Percentiles rank a stretch among this genome's conserved stretches.
phyloP scores from a whole-genome alignment of 2,113 vertebrate genomes.

The Pitta sordida region DNA sequence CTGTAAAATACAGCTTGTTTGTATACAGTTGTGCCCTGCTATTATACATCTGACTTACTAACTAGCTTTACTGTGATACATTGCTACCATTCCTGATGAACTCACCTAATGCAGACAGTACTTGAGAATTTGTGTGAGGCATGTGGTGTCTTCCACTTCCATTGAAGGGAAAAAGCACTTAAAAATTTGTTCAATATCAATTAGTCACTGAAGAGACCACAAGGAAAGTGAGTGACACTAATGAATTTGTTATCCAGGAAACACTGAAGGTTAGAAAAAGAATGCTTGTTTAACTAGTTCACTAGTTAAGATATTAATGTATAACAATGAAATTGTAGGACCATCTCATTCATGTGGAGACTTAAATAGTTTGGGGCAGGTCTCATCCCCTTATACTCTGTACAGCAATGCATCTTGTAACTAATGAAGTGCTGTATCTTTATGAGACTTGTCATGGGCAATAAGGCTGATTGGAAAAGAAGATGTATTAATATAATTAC shows the following conservation, averaged over 20 bases:
- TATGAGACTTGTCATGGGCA: constrained; percentile 52
- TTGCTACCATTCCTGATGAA: not conserved
- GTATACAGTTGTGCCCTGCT: not conserved
- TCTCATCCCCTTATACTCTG: not conserved
- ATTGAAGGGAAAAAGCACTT: not conserved
- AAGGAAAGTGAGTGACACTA: not conserved
- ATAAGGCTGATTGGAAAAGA: constrained; percentile 52
- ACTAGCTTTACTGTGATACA: not conserved
- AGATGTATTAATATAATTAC: constrained; percentile 23
- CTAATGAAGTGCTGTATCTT: constrained; percentile 45
- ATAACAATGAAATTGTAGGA: not conserved
- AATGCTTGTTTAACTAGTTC: not conserved
- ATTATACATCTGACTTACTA: not conserved
- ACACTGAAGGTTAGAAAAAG: not conserved
- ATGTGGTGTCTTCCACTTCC: not conserved
- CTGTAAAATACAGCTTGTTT: not conserved
- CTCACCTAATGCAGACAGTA: not conserved
- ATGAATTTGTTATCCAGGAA: not conserved
- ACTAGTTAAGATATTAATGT: not conserved
- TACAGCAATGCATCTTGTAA: constrained; percentile 28
- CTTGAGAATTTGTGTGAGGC: not conserved
- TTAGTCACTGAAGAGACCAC: not conserved
- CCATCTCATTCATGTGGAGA: not conserved
- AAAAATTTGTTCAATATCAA: not conserved
- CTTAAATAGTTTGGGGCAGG: not conserved